A percentile compares a stretch with the other conserved stretches of the same genome.
phyloP scores from a whole-genome alignment of 2,797 vertebrate species.

The Sebastes trivittatus region DNA sequence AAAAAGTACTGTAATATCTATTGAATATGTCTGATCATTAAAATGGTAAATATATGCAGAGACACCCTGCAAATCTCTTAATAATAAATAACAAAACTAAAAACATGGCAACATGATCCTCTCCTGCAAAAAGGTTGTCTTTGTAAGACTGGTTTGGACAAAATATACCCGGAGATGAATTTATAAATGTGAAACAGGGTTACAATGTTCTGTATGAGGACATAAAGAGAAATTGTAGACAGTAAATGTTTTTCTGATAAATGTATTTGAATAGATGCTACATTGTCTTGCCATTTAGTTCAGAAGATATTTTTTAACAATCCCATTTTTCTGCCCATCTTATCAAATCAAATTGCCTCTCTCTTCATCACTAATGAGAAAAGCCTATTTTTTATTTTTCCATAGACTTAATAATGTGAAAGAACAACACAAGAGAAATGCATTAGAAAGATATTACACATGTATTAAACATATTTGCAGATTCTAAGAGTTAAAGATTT shows the following conservation, averaged over 20 bases:
- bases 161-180: background rate
- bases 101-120: background rate
- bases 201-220: background rate
- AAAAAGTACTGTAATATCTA: background rate
- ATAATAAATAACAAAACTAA: background rate
- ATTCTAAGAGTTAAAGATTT: too few relatives aligned
- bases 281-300: background rate
- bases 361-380: background rate
- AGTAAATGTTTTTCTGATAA: background rate
- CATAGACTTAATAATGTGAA: too few relatives aligned
- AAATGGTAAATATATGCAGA: background rate
- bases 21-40: background rate
- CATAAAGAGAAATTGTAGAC: background rate
- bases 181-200: background rate
- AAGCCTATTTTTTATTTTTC: too few relatives aligned
- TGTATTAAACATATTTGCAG: too few relatives aligned
- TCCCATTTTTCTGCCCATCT: background rate
- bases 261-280: background rate
- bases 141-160: background rate
- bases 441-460: too few relatives aligned
- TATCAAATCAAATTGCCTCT: background rate
- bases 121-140: background rate
- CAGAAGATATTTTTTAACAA: background rate
- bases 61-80: background rate
- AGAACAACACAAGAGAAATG: too few relatives aligned